Evolutionary conservation across 2,888 invertebrate species (phyloP).

Genomic region (Troides oblongomaculatus): DNA sequence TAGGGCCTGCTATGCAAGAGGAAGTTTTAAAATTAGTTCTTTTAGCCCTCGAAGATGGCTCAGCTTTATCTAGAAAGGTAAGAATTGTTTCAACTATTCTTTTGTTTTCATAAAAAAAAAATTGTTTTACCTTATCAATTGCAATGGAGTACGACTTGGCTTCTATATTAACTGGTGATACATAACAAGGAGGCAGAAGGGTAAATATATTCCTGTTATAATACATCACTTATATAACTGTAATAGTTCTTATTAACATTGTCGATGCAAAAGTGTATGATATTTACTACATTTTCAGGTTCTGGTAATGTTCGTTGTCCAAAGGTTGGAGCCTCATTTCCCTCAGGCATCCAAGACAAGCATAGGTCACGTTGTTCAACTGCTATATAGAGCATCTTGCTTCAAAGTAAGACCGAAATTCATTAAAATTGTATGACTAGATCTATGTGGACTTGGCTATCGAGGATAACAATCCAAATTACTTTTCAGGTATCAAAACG

Average conservation of each 20-base stretch:
- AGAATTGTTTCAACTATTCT: not conserved
- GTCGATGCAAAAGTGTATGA: not conserved
- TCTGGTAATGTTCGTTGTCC: slow-evolving; percentile 98
- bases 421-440: not conserved
- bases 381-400: slow-evolving; percentile 98
- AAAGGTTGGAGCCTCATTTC: slow-evolving; percentile 96
- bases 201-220: no score
- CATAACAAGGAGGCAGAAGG: no score
- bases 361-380: slow-evolving; percentile 99
- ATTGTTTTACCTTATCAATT: not conserved
- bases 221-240: no score
- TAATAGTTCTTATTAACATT: no score
- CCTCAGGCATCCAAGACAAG: slow-evolving; percentile 99
- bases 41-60: slow-evolving; percentile 96
- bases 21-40: slow-evolving; percentile 97
- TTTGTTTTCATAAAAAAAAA: not conserved
- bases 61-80: slow-evolving; percentile 93
- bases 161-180: no score
- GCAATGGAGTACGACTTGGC: not conserved
- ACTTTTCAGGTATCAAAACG: slow-evolving; percentile 90
- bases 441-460: no score
- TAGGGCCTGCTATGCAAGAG: slow-evolving; percentile 99
- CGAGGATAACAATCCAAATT: no score
- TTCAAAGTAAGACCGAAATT: slow-evolving; percentile 87
- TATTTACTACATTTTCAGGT: slow-evolving; percentile 61